Base-by-base conservation (phyloP, 2,797 vertebrate species). In the Distichodus sexfasciatus region DNA sequence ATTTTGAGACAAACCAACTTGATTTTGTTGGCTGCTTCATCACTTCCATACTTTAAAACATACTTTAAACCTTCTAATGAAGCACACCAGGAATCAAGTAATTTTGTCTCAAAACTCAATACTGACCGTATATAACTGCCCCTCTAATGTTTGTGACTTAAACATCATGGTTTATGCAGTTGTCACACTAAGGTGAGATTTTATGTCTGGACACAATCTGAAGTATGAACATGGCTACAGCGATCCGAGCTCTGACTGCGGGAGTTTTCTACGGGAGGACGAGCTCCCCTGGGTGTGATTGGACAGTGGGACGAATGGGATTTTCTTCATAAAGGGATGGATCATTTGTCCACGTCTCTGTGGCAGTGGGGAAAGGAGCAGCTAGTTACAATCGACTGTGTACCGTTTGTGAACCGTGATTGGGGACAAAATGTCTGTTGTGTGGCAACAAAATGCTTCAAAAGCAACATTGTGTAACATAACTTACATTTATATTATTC, bases 371-470 rank as follows among this genome's bases (percentile, higher is more conserved):
- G 9, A 69, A 50, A 43, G 57, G 46, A 29, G 17, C 8, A 57
- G 29, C 17, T 2, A 11, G 51, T 26, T 29, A 51, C 2, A 14
- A 17, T 17, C 8, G 21, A 35, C 51, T 9, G 17, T 19, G n/a
- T 15, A 59, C 31, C 46, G n/a, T n/a, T n/a, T n/a, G n/a, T n/a
- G n/a, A n/a, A n/a, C n/a, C n/a, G n/a, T n/a, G n/a, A n/a, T n/a
- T n/a, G 65, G 79, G 80, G 83, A 57, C 59, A 60, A 76, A 82
- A 81, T 65, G 80, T 83, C 82, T 76, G 62, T 66, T 1, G 36
- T 70, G 78, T 83, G 84, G 87, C 86, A 86, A 72, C 54, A 64
- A 63, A 35, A 58, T n/a, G n/a, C n/a, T n/a, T n/a, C n/a, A n/a
- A n/a, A 38, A 28, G 23, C 28, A 29, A 15, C 35, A 28, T n/a